Evolutionary conservation across 2,797 vertebrate species (phyloP).

Genomic region (Cossypha caffra): DNA sequence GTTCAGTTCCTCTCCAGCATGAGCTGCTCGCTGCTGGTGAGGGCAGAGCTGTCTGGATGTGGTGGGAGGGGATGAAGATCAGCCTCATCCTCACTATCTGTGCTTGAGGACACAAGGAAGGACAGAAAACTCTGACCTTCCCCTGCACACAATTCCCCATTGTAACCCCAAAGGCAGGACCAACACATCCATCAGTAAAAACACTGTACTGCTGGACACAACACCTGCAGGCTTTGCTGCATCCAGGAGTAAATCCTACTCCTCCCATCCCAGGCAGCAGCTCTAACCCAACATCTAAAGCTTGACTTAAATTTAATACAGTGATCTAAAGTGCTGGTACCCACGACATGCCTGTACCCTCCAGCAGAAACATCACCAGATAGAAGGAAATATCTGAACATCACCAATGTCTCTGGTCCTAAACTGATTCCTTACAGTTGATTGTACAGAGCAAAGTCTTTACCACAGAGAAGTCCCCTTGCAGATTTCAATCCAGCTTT

Average conservation of each 20-base stretch:
- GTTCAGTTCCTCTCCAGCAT: neutral
- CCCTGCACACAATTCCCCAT: rapidly evolving
- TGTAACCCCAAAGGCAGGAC: neutral
- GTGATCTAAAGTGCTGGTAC: neutral
- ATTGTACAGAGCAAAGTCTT: neutral
- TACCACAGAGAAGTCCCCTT: neutral
- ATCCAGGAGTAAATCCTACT: neutral
- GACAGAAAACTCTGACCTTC: neutral
- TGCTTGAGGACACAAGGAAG: neutral
- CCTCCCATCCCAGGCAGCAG: neutral
- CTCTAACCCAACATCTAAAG: neutral
- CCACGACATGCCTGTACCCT: rapidly evolving
- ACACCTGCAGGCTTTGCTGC: neutral
- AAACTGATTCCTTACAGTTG: neutral
- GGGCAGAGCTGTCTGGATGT: rapidly evolving
- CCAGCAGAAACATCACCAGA: neutral
- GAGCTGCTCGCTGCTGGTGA: rapidly evolving
- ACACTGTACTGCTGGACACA: rapidly evolving
- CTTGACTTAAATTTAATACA: neutral
- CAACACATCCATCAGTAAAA: neutral
- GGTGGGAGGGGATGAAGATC: neutral
- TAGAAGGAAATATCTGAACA: neutral
- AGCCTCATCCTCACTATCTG: neutral
- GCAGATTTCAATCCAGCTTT: neutral
- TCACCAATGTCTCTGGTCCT: neutral